Conservation (phyloP, 2,888 invertebrate species). For the Lapara coniferarum region DNA sequence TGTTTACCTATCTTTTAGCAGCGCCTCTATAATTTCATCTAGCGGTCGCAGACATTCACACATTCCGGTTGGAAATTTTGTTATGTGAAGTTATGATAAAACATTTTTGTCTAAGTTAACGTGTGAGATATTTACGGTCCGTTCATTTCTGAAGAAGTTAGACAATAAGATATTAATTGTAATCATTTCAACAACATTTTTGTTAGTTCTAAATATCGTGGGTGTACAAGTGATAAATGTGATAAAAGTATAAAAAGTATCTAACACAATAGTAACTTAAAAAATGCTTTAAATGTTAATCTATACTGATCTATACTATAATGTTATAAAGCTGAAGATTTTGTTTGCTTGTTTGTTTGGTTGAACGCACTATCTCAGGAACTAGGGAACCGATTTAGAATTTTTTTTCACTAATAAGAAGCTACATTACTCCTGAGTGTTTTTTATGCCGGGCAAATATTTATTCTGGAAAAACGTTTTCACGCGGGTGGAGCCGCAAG, state of each 20-base stretch:
- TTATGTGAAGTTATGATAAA: constrained; percentile 6
- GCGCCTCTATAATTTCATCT: constrained; percentile 9
- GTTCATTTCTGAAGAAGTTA: neutral
- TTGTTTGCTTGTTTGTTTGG: too few relatives aligned
- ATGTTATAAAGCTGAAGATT: too few relatives aligned
- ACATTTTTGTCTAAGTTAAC: neutral
- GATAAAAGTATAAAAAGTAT: neutral
- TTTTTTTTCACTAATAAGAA: too few relatives aligned
- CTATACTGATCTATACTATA: too few relatives aligned
- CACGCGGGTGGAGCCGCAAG: too few relatives aligned
- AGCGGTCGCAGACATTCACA: constrained; percentile 20
- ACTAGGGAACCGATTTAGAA: too few relatives aligned
- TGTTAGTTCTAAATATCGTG: too few relatives aligned
- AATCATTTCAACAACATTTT: neutral
- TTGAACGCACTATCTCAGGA: too few relatives aligned
- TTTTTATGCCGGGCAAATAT: too few relatives aligned
- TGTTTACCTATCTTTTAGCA: constrained; percentile 11
- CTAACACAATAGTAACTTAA: neutral
- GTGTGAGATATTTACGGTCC: neutral
- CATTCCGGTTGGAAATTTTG: neutral
- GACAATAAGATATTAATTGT: too few relatives aligned
- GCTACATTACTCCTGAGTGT: too few relatives aligned
- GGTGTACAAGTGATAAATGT: neutral
- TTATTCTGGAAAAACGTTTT: too few relatives aligned
- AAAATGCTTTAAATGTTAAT: neutral